Base-by-base conservation (phyloP, 2,797 vertebrate species). In the Chaetophractus vellerosus region DNA sequence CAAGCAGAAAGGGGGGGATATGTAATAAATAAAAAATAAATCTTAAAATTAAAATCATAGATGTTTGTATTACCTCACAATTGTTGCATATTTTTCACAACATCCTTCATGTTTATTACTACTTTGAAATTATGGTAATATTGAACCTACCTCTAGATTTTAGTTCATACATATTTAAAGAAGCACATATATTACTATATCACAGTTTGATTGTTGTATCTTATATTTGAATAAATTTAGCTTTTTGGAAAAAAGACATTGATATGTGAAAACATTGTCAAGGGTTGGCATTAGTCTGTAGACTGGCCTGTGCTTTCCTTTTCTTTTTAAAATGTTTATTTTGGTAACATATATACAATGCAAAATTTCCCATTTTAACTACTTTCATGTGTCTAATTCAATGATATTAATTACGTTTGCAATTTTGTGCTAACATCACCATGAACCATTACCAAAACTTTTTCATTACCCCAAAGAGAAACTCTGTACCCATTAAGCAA, bases 41-140 rank as follows among this genome's bases (percentile, higher is more conserved):
- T n/a, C n/a, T n/a, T n/a, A n/a, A n/a, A n/a, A n/a, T n/a, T n/a
- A 83, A 78, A 94, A 74, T 38, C 33, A 36, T 18, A 94, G 59
- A 36, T 80, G 18, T 45, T 79, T 66, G 68, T 31, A 80, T 55
- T 45, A 55, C 6, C 45, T n/a, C 45, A 59, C 18, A 31, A 23
- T 80, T 66, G 55, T 21, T 66, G 31, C 7, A 68, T 19, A 50
- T 36, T 71, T 78, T 69, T 63, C 38, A 83, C 15, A 19, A 4
- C n/a, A 59, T 59, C 48, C 31, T 83, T 84, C 61, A 19, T 82
- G 16, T 41, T 88, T 52, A 45, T 45, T 21, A 31, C n/a, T 85
- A 36, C 24, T 84, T 80, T 76, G 81, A 80, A 81, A 93, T 78
- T 69, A 91, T 41, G 8, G 9, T 48, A 83, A 24, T 38, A 64